These are phyloP conservation scores for human (Homo sapiens) DNA, from an alignment of 2,113 vertebrate species.

Conservation along the genomic window DNA sequence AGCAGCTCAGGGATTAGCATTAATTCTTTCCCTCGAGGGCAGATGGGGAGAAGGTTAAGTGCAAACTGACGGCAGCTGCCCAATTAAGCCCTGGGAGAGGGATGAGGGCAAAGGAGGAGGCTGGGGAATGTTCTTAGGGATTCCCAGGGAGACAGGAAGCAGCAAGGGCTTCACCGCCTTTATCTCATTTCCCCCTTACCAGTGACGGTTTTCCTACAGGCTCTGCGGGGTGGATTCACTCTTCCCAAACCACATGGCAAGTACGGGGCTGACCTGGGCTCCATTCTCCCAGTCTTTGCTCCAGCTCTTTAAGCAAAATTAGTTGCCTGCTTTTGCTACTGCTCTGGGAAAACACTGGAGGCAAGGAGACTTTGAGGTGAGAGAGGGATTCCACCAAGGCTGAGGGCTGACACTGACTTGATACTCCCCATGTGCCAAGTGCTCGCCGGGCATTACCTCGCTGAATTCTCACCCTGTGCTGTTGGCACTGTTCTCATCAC, in stretches of 20 bases:
- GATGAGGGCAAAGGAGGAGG: neutral
- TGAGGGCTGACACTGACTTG: accelerated
- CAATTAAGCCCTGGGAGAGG: slow-evolving; percentile 54
- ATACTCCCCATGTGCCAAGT: neutral
- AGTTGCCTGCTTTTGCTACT: neutral
- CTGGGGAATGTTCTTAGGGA: slow-evolving; percentile 19
- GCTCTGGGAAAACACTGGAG: neutral
- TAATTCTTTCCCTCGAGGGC: slow-evolving; percentile 69
- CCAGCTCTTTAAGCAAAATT: neutral
- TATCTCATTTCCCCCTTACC: neutral
- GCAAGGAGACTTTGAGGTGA: neutral
- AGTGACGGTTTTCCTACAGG: neutral
- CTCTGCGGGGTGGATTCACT: neutral
- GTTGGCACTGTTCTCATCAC: accelerated
- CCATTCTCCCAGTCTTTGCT: neutral
- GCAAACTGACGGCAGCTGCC: slow-evolving; percentile 57
- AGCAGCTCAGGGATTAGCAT: slow-evolving; percentile 57
- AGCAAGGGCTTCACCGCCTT: neutral
- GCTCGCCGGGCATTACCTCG: accelerated
- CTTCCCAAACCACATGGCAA: neutral
- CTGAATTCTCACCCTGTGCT: neutral
- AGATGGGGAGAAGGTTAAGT: slow-evolving; percentile 66
- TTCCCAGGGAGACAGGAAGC: slow-evolving; percentile 40
- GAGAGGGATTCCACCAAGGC: neutral
- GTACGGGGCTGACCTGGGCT: neutral